Conservation (phyloP, 2,113 vertebrate species). For the Hassar affinis region DNA sequence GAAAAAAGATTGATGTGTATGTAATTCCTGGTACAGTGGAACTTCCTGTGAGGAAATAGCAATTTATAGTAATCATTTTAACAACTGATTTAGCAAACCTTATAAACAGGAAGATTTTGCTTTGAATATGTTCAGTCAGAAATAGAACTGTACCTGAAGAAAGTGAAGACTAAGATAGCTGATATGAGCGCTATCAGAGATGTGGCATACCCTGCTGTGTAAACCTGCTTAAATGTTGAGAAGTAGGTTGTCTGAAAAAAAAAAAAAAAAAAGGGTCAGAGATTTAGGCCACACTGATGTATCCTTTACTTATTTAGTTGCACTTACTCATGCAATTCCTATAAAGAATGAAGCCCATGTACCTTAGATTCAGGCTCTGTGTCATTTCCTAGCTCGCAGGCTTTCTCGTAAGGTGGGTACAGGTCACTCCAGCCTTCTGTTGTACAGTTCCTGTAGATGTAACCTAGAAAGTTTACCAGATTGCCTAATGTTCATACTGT, state of each 20-base stretch:
- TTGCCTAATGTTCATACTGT: not conserved
- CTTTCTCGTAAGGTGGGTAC: constrained; percentile 68
- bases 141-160: constrained; percentile 67
- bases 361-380: constrained; percentile 69
- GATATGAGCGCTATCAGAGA: constrained; percentile 76
- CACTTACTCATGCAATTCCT: not conserved
- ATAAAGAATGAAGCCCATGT: not conserved
- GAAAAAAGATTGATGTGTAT: constrained; percentile 87
- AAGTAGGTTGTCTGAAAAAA: constrained; percentile 69
- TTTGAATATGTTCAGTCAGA: not conserved
- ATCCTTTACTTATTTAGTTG: not conserved
- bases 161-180: constrained; percentile 71
- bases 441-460: constrained; percentile 74
- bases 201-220: constrained; percentile 76
- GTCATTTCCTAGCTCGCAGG: constrained; percentile 67
- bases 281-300: not conserved
- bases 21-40: constrained; percentile 86
- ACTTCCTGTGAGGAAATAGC: constrained; percentile 69
- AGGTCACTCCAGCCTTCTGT: constrained; percentile 69
- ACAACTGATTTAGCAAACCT: not conserved
- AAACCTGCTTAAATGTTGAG: constrained; percentile 70
- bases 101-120: not conserved
- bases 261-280: not conserved
- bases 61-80: not conserved
- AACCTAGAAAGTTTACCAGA: constrained; percentile 57